These are phyloP conservation scores for Didymodactylos carnosus DNA, from an alignment of 2,888 invertebrate genomes.

Conservation along the genomic window DNA sequence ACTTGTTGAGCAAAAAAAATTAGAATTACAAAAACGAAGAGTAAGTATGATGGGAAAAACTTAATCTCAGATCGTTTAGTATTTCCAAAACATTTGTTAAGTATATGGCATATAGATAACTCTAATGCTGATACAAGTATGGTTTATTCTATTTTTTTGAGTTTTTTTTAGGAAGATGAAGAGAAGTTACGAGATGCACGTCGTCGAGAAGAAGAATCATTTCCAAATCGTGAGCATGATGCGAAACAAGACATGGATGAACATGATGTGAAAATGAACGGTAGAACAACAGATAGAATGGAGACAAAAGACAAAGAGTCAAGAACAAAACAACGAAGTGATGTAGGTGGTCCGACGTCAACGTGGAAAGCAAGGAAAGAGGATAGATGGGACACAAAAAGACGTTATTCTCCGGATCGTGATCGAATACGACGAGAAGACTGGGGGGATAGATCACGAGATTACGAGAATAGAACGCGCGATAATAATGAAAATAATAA, in stretches of 20 bases:
- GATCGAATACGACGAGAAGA: not conserved
- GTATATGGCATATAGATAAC: no score
- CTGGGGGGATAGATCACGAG: not conserved
- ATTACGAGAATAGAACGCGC: no score
- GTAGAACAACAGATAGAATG: not conserved
- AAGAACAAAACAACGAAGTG: not conserved
- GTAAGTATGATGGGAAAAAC: no score
- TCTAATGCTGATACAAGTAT: no score
- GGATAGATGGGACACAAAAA: no score
- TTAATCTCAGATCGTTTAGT: no score
- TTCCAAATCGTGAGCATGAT: not conserved
- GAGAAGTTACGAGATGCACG: not conserved
- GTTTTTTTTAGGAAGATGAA: not conserved
- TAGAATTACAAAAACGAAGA: not conserved
- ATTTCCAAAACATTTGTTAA: no score
- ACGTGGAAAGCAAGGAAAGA: not conserved
- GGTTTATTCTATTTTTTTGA: not conserved
- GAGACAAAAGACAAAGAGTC: not conserved
- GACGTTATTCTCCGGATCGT: not conserved
- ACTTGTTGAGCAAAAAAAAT: constrained; percentile 5
- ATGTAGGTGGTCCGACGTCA: not conserved
- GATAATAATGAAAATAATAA: not conserved
- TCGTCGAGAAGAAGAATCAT: not conserved
- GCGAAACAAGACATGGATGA: not conserved
- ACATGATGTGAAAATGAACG: not conserved